phyloP scores from a whole-genome alignment of 2,888 invertebrate species.

The Pocota personata region DNA sequence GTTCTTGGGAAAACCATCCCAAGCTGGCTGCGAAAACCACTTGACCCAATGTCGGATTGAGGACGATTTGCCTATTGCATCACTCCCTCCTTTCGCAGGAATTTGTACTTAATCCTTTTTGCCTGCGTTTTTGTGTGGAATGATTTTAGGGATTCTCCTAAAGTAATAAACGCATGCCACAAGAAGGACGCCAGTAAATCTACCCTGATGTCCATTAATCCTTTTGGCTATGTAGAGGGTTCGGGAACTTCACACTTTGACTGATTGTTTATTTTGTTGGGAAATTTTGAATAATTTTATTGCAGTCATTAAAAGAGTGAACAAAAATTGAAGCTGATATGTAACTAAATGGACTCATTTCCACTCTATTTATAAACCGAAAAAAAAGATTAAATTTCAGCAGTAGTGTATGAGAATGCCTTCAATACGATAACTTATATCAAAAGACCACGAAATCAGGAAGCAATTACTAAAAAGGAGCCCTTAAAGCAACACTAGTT shows the following conservation, averaged over 20 bases:
- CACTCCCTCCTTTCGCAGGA: not conserved
- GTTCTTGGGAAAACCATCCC: not conserved
- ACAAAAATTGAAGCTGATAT: not conserved
- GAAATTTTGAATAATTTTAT: slow-evolving; percentile 1
- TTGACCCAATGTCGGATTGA: slow-evolving; percentile 15
- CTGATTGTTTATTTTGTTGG: not conserved
- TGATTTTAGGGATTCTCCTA: not conserved
- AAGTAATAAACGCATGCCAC: slow-evolving; percentile 19
- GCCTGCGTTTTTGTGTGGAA: not conserved
- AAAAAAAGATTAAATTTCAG: not conserved
- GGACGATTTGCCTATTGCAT: slow-evolving; percentile 8
- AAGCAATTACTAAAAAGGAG: not conserved
- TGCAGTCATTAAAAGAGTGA: not conserved
- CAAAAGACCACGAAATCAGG: not conserved
- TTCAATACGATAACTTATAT: not conserved
- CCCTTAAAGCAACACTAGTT: not conserved
- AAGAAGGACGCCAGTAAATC: not conserved
- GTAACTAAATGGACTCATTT: not conserved
- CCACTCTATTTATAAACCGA: not conserved
- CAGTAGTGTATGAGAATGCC: not conserved
- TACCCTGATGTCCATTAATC: slow-evolving; percentile 1
- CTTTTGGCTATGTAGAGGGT: not conserved
- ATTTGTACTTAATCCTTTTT: slow-evolving; percentile 4
- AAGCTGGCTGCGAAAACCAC: not conserved
- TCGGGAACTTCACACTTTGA: not conserved